Conservation (phyloP, 1,140 invertebrate species). For the Leptinotarsa undecemlineata region DNA sequence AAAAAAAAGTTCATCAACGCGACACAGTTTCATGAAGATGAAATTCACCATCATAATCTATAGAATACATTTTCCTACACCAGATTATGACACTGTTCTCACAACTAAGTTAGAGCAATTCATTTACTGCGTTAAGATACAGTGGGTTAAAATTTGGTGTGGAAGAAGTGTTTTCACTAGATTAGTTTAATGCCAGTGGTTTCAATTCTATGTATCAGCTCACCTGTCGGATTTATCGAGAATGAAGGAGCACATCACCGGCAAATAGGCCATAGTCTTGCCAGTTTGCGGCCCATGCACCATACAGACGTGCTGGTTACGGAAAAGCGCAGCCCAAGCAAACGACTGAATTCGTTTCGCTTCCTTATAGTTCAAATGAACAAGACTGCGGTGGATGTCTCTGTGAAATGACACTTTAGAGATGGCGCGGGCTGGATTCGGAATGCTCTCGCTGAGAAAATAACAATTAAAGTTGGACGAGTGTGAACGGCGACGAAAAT, state of each 20-base stretch:
- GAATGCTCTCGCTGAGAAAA: slow-evolving; percentile 41
- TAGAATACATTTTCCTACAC: too few species aligned
- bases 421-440: slow-evolving; percentile 31
- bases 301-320: slow-evolving; percentile 57
- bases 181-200: too few species aligned
- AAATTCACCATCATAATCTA: too few species aligned
- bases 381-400: slow-evolving; percentile 38
- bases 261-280: slow-evolving; percentile 60
- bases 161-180: too few species aligned
- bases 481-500: neutral
- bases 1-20: too few species aligned
- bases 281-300: slow-evolving; percentile 56
- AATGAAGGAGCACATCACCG: slow-evolving; percentile 56
- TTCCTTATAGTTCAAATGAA: slow-evolving; percentile 35
- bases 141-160: too few species aligned
- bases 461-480: neutral
- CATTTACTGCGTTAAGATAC: too few species aligned
- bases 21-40: too few species aligned
- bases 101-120: too few species aligned
- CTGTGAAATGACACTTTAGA: slow-evolving; percentile 37
- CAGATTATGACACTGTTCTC: too few species aligned
- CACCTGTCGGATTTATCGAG: slow-evolving; percentile 46
- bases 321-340: slow-evolving; percentile 57
- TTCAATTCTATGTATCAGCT: too few species aligned
- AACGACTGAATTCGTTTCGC: slow-evolving; percentile 55